Conservation (phyloP, 1,140 invertebrate genomes). For the Oryzaephilus surinamensis region DNA sequence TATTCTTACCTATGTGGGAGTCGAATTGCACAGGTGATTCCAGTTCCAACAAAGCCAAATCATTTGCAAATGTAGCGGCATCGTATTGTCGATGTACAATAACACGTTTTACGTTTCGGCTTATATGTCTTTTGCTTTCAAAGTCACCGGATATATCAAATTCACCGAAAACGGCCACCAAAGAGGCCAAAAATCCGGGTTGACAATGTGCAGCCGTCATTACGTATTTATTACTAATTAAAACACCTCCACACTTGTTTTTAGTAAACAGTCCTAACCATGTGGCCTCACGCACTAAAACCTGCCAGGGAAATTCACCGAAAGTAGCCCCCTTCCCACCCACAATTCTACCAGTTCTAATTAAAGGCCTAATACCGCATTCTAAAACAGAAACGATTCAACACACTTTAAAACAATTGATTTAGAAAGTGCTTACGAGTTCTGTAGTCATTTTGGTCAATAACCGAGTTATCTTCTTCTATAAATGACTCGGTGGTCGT, state of each 20-base stretch:
- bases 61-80: conserved; percentile 82
- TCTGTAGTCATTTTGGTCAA: conserved; percentile 45
- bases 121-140: conserved; percentile 62
- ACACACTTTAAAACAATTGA: conserved; percentile 7
- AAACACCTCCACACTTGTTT: conserved; percentile 89
- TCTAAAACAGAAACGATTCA: conserved; percentile 41
- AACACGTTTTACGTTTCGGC: conserved; percentile 75
- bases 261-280: conserved; percentile 93
- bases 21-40: conserved; percentile 76
- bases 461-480: conserved; percentile 41
- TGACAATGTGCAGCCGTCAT: conserved; percentile 91
- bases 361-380: conserved; percentile 74
- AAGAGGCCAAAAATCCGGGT: conserved; percentile 79
- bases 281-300: conserved; percentile 79
- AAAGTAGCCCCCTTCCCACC: conserved; percentile 77
- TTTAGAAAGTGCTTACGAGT: conserved; percentile 27
- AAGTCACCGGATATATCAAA: conserved; percentile 77
- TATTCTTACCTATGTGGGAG: conserved; percentile 60
- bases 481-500: conserved; percentile 26
- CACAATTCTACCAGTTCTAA: conserved; percentile 75
- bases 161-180: conserved; percentile 85
- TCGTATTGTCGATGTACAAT: conserved; percentile 84
- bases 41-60: conserved; percentile 74
- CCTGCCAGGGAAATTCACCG: conserved; percentile 90
- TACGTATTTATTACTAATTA: conserved; percentile 76